Evolutionary conservation across 2,113 vertebrate species (phyloP).

Genomic region (Toxostoma redivivum): DNA sequence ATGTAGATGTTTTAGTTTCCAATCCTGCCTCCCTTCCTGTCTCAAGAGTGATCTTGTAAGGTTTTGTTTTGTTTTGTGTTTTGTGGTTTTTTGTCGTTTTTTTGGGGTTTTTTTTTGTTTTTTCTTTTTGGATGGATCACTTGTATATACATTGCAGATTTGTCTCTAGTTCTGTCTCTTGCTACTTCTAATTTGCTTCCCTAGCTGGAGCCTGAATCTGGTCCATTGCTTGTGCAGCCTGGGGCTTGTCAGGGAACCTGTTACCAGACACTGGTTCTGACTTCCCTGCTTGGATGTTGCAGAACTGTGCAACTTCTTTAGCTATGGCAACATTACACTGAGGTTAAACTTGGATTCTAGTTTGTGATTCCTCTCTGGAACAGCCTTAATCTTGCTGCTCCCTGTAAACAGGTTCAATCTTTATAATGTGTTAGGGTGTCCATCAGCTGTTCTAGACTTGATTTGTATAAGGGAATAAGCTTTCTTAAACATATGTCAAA

Average conservation of each 20-base stretch:
- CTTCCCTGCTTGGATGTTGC: neutral
- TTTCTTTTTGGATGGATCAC: accelerated
- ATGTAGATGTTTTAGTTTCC: neutral
- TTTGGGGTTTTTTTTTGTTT: no score
- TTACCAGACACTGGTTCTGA: neutral
- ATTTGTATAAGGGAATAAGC: neutral
- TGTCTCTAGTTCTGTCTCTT: neutral
- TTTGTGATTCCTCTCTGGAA: neutral
- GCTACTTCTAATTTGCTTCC: neutral
- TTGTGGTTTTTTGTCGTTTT: no score
- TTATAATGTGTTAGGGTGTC: neutral
- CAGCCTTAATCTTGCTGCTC: neutral
- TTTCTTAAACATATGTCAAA: neutral
- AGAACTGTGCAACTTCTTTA: neutral
- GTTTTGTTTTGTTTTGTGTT: neutral
- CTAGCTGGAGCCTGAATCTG: neutral
- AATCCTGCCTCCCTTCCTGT: neutral
- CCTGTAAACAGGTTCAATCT: neutral
- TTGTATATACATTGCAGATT: neutral
- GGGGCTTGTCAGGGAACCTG: neutral
- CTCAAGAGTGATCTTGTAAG: neutral
- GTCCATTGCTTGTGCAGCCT: neutral
- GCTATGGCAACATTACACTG: neutral
- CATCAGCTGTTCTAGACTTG: neutral
- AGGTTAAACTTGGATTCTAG: neutral